These are phyloP conservation scores for Coreius guichenoti DNA, from an alignment of 2,797 vertebrate genomes.

Conservation along the genomic window DNA sequence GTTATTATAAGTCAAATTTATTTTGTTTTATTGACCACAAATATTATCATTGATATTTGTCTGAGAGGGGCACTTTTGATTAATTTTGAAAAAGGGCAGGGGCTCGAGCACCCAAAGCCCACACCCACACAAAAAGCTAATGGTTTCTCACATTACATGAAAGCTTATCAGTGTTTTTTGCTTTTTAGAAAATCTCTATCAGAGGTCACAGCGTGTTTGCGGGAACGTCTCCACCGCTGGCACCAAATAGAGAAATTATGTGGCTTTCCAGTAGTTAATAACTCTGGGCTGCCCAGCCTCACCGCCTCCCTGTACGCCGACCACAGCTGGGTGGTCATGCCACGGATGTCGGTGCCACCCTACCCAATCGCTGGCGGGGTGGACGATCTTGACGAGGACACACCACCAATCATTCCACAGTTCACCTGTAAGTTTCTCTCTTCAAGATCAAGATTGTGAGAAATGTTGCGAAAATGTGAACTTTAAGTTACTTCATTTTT, in stretches of 20 bases:
- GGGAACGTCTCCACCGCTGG: slow-evolving; percentile 97
- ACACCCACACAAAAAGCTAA: not conserved
- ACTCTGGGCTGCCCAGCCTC: slow-evolving; percentile 92
- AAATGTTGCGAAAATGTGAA: not conserved
- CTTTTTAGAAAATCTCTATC: slow-evolving; percentile 89
- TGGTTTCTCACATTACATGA: slow-evolving; percentile 7
- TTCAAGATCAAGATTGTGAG: not conserved
- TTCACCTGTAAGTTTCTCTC: slow-evolving; percentile 84
- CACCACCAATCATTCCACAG: slow-evolving; percentile 94
- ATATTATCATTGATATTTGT: too few species aligned
- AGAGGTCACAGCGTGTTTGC: slow-evolving; percentile 93
- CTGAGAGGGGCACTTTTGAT: too few species aligned
- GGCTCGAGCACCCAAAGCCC: too few species aligned
- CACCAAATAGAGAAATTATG: slow-evolving; percentile 99
- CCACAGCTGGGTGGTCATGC: slow-evolving; percentile 99
- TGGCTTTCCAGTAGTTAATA: slow-evolving; percentile 93
- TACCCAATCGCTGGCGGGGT: slow-evolving; percentile 98
- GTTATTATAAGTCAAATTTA: too few species aligned
- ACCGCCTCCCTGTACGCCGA: slow-evolving; percentile 96
- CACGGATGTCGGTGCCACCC: slow-evolving; percentile 93
- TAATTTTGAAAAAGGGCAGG: too few species aligned
- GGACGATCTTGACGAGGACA: slow-evolving; percentile 97
- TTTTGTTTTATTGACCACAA: too few species aligned
- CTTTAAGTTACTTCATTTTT: not conserved
- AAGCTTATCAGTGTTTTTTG: not conserved